phyloP scores from a whole-genome alignment of 2,113 vertebrate species.

The Equus przewalskii region DNA sequence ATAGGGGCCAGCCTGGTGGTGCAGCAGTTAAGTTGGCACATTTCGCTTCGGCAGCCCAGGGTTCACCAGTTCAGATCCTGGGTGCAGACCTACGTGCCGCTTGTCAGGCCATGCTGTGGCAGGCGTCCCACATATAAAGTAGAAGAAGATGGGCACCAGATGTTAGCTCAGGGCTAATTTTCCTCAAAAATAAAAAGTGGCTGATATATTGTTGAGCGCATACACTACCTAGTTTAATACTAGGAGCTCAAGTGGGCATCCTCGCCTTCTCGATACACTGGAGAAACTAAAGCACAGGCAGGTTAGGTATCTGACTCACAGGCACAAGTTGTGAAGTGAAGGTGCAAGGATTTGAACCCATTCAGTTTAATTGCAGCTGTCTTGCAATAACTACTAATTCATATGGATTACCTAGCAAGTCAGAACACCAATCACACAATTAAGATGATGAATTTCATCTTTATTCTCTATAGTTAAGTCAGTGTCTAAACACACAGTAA shows the following conservation, averaged over 20 bases:
- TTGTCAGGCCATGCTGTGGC: no score
- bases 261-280: no score
- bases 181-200: background rate
- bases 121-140: no score
- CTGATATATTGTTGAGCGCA: background rate
- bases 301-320: background rate
- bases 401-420: background rate
- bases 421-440: fast-evolving
- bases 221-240: background rate
- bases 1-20: no score
- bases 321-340: background rate
- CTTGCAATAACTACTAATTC: background rate
- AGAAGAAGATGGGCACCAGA: no score
- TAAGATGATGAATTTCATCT: background rate
- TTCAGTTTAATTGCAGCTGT: background rate
- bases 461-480: background rate
- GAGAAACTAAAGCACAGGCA: background rate
- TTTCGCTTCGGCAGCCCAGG: no score
- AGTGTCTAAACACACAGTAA: background rate
- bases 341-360: background rate
- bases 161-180: no score
- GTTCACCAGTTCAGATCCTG: no score
- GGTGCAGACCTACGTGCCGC: no score
- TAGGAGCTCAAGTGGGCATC: no score
- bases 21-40: no score